Percentiles rank a stretch among this genome's conserved stretches.
These are phyloP conservation scores for Siderastrea siderea DNA, from an alignment of 92 coral and sea anemone species.

Conservation along the genomic window DNA sequence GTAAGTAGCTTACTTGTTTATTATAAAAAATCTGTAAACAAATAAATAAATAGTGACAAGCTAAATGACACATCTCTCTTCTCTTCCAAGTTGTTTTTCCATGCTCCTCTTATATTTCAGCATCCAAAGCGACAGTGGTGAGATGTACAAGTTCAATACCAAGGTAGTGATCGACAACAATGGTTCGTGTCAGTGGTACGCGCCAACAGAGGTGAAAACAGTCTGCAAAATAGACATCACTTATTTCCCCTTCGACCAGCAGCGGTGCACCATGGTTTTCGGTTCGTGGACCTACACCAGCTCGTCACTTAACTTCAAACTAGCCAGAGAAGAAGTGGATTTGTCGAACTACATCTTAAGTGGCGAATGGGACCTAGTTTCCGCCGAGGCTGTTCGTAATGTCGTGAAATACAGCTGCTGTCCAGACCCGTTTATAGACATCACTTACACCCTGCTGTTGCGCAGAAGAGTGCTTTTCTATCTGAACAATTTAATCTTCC, in stretches of 20 bases:
- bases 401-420: slow-evolving; percentile 94
- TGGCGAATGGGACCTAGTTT: slow-evolving; percentile 93
- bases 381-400: slow-evolving; percentile 83
- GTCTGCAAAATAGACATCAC: slow-evolving; percentile 95
- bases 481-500: slow-evolving; percentile 87
- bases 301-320: slow-evolving; percentile 74
- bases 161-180: slow-evolving; percentile 78
- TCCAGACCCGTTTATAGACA: slow-evolving; percentile 87
- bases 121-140: slow-evolving; percentile 95
- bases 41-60: background rate
- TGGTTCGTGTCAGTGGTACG: slow-evolving; percentile 91
- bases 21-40: no score
- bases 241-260: slow-evolving; percentile 94
- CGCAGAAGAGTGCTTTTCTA: slow-evolving; percentile 86
- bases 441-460: slow-evolving; percentile 82
- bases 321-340: slow-evolving; percentile 81
- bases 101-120: slow-evolving; percentile 23
- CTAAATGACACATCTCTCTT: background rate
- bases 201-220: slow-evolving; percentile 92
- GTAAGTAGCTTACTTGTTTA: no score
- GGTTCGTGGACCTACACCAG: slow-evolving; percentile 98
- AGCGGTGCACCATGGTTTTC: slow-evolving; percentile 84
- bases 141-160: slow-evolving; percentile 96
- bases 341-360: slow-evolving; percentile 82
- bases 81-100: background rate